A percentile compares a stretch with the other conserved stretches of the same genome.
These are phyloP conservation scores for Poeciliopsis occidentalis DNA, from an alignment of 2,113 vertebrate genomes.

Conservation along the genomic window DNA sequence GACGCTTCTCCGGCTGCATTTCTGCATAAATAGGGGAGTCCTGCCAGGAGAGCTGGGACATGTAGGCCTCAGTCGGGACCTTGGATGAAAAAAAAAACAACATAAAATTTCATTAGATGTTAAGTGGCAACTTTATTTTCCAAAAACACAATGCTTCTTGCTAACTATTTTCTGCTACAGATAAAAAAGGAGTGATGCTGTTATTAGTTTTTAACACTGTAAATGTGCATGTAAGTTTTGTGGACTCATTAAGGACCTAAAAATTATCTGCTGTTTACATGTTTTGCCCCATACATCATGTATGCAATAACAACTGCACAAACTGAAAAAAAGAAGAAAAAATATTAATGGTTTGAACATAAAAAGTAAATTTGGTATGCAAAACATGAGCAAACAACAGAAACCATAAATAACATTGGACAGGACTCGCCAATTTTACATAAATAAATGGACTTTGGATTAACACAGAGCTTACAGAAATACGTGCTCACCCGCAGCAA, in stretches of 20 bases:
- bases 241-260: too few species aligned
- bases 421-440: constrained; percentile 9
- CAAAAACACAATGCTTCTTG: too few species aligned
- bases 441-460: constrained; percentile 35
- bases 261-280: neutral
- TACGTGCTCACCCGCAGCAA: constrained; percentile 5
- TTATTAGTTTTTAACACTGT: too few species aligned
- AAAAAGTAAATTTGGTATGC: neutral
- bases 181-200: too few species aligned
- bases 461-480: constrained; percentile 45
- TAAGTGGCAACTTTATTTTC: too few species aligned
- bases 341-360: constrained; percentile 1
- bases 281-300: neutral
- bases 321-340: neutral
- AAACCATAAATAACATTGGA: constrained; percentile 11
- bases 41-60: too few species aligned
- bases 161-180: neutral
- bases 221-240: too few species aligned
- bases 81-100: too few species aligned
- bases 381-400: constrained; percentile 1
- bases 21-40: too few species aligned
- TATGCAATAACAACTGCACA: neutral
- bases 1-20: too few species aligned
- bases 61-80: too few species aligned
- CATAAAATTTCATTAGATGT: too few species aligned